Evolutionary conservation across 2,113 vertebrate species (phyloP).

Genomic region (Marcusenius ussheri): DNA sequence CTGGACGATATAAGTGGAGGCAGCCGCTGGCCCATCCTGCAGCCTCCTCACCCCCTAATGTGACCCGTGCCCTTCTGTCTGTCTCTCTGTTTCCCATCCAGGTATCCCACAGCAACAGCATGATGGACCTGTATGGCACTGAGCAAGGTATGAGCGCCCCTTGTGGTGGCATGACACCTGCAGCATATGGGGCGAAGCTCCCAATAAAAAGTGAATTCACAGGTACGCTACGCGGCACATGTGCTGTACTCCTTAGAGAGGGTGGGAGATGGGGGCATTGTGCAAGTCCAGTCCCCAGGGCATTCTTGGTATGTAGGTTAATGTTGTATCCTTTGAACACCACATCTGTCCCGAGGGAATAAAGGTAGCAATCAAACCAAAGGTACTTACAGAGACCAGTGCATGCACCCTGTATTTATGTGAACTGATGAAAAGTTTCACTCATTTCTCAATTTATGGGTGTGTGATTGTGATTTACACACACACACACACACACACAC

Average conservation of each 20-base stretch:
- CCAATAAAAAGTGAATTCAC: conserved; percentile 84
- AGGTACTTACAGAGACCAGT: background rate
- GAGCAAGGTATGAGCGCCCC: conserved; percentile 77
- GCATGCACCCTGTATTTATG: background rate
- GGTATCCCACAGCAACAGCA: conserved; percentile 74
- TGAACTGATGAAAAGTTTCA: background rate
- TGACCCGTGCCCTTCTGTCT: background rate
- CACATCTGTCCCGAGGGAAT: background rate
- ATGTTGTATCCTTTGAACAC: background rate
- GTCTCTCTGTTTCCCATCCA: conserved; percentile 42
- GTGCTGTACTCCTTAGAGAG: too few relatives aligned
- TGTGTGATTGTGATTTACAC: background rate
- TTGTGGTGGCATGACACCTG: conserved; percentile 74
- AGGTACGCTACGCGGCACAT: conserved; percentile 63
- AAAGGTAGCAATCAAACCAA: background rate
- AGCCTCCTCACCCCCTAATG: background rate
- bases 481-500: rapidly evolving
- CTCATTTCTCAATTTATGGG: background rate
- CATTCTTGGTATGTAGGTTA: background rate
- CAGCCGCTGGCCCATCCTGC: background rate
- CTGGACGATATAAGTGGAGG: background rate
- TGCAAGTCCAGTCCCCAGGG: background rate
- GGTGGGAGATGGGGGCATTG: background rate
- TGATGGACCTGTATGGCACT: conserved; percentile 82
- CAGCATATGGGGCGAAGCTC: conserved; percentile 72